These are phyloP conservation scores for Pissodes strobi DNA, from an alignment of 1,140 invertebrate species.

Conservation along the genomic window DNA sequence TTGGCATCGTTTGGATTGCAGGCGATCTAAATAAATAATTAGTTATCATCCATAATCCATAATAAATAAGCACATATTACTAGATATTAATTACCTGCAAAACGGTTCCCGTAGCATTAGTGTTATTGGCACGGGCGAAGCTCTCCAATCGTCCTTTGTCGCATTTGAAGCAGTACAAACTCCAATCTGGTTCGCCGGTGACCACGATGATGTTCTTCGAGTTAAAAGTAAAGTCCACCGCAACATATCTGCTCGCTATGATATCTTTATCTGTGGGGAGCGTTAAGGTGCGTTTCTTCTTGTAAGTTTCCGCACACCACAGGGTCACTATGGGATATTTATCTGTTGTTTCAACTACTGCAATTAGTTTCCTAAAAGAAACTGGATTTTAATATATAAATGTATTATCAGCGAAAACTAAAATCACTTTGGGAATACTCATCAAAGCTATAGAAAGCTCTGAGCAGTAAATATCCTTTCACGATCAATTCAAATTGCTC, in stretches of 20 bases:
- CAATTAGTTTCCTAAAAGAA: slow-evolving; percentile 60
- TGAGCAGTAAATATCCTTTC: too few relatives aligned
- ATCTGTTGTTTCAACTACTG: slow-evolving; percentile 60
- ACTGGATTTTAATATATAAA: not conserved
- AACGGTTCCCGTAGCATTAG: slow-evolving; percentile 61
- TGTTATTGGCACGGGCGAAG: slow-evolving; percentile 69
- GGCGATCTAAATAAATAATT: slow-evolving; percentile 58
- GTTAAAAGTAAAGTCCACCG: slow-evolving; percentile 77
- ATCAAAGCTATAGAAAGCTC: too few relatives aligned
- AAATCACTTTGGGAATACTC: too few relatives aligned
- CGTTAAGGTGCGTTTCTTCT: slow-evolving; percentile 64
- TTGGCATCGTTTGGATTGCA: slow-evolving; percentile 79
- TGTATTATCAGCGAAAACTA: too few relatives aligned
- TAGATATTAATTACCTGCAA: slow-evolving; percentile 46
- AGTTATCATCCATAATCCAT: not conserved
- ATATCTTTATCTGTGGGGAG: slow-evolving; percentile 58
- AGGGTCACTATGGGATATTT: slow-evolving; percentile 63
- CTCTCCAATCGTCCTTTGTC: slow-evolving; percentile 83
- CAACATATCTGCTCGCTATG: slow-evolving; percentile 64
- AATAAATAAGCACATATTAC: too few relatives aligned
- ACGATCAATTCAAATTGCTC: too few relatives aligned
- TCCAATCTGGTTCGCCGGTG: slow-evolving; percentile 79
- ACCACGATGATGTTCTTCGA: slow-evolving; percentile 77
- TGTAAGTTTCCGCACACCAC: slow-evolving; percentile 67
- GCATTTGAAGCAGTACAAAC: slow-evolving; percentile 80